phyloP scores from a whole-genome alignment of 2,113 vertebrate species.

The Orthochromis indermauri region DNA sequence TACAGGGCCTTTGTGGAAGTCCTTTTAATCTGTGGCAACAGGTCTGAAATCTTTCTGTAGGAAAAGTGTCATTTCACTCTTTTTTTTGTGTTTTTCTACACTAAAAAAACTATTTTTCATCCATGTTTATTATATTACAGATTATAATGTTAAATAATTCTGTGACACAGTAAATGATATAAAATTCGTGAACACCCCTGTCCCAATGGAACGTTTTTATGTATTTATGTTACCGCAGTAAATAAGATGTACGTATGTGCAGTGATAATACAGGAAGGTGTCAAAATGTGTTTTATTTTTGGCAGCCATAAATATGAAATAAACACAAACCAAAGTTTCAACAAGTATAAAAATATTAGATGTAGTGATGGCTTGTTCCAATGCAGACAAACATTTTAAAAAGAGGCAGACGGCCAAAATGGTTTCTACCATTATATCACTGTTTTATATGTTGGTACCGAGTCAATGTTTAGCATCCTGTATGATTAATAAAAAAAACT shows the following conservation, averaged over 20 bases:
- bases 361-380: not conserved
- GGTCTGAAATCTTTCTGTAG: not conserved
- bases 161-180: not conserved
- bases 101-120: not conserved
- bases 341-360: conserved; percentile 44
- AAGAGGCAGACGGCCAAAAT: not conserved
- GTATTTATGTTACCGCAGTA: not conserved
- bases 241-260: accelerated
- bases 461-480: not conserved
- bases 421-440: not conserved
- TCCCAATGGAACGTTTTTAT: not conserved
- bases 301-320: conserved; percentile 48
- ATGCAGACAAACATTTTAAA: not conserved
- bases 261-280: not conserved
- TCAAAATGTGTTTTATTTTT: conserved; percentile 3
- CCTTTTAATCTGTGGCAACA: not conserved
- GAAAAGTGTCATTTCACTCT: not conserved
- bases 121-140: not conserved
- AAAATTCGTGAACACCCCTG: not conserved
- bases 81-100: not conserved
- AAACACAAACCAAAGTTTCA: conserved; percentile 23
- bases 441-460: not conserved
- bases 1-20: not conserved
- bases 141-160: not conserved
- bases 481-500: not conserved